phyloP scores from a whole-genome alignment of 2,888 invertebrate species.

The Dione vanillae region DNA sequence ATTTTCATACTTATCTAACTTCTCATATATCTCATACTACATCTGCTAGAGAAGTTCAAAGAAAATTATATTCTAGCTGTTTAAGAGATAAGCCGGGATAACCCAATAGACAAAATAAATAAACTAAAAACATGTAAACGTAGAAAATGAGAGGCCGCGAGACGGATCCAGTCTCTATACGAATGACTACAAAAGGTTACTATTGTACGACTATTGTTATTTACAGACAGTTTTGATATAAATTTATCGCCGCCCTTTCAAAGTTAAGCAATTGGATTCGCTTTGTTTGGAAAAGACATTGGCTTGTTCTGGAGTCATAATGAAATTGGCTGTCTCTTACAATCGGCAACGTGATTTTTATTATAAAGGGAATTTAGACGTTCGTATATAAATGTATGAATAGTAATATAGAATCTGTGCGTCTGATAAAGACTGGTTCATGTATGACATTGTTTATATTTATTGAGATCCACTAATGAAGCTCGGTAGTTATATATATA shows the following conservation, averaged over 20 bases:
- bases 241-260: constrained; percentile 19
- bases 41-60: too few relatives aligned
- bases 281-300: constrained; percentile 12
- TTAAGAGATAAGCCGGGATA: too few relatives aligned
- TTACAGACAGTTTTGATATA: constrained; percentile 23
- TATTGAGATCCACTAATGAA: too few relatives aligned
- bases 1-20: too few relatives aligned
- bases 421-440: not conserved
- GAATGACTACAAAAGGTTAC: constrained; percentile 11
- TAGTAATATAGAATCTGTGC: too few relatives aligned
- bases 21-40: too few relatives aligned
- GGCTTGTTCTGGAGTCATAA: constrained; percentile 18
- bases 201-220: constrained; percentile 22
- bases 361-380: not conserved
- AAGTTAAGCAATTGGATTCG: constrained; percentile 23
- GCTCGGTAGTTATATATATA: too few relatives aligned
- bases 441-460: not conserved
- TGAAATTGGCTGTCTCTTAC: constrained; percentile 21
- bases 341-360: constrained; percentile 1
- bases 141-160: not conserved
- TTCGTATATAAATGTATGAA: not conserved
- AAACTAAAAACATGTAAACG: too few relatives aligned
- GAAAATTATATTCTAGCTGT: too few relatives aligned
- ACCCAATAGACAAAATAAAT: too few relatives aligned
- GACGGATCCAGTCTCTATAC: not conserved